phyloP scores from a whole-genome alignment of 2,888 invertebrate genomes.

The Stenodera caucasica region DNA sequence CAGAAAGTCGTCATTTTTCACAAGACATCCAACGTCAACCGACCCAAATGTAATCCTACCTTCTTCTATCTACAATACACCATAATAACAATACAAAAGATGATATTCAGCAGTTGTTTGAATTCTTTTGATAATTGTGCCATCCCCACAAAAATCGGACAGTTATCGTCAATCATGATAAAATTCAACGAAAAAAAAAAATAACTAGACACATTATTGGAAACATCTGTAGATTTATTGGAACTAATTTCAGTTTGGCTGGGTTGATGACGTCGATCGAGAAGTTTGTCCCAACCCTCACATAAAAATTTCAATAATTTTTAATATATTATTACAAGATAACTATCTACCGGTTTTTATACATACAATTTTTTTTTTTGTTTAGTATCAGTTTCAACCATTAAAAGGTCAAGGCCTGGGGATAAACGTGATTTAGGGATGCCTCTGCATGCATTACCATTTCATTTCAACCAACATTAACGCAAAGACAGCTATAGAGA shows the following conservation, averaged over 20 bases:
- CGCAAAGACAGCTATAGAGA: not conserved
- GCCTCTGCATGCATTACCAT: constrained; percentile 8
- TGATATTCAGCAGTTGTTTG: constrained; percentile 7
- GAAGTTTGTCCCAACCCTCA: not conserved
- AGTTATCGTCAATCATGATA: constrained; percentile 5
- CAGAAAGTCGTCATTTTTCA: not conserved
- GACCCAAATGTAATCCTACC: constrained; percentile 8
- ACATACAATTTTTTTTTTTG: not conserved
- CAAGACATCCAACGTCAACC: constrained; percentile 3
- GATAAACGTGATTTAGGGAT: constrained; percentile 9
- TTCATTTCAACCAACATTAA: constrained; percentile 2
- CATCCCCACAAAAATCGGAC: too few species aligned
- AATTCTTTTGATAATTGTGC: too few species aligned
- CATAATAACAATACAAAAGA: not conserved
- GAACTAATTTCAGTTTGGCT: not conserved
- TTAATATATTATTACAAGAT: constrained; percentile 6
- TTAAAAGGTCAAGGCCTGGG: constrained; percentile 8
- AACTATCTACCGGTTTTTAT: constrained; percentile 3
- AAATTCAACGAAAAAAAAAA: not conserved
- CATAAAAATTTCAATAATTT: constrained; percentile 7
- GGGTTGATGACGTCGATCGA: not conserved
- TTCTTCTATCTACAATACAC: constrained; percentile 3
- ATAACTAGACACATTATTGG: not conserved
- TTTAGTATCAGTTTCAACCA: constrained; percentile 7
- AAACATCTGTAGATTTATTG: constrained; percentile 3